Conservation (phyloP, 2,797 vertebrate species). For the Darevskia nairensis region DNA sequence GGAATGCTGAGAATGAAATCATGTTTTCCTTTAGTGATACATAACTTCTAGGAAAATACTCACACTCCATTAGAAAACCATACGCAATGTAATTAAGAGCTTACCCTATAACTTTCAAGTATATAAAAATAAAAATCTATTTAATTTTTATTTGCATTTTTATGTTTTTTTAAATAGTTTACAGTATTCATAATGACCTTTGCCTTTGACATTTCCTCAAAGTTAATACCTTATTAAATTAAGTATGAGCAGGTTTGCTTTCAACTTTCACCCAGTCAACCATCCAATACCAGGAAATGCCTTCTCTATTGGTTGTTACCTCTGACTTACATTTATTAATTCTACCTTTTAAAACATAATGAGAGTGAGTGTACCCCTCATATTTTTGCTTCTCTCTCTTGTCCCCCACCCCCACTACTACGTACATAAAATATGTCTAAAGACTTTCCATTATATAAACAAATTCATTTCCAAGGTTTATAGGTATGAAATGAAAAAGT, state of each 20-base stretch:
- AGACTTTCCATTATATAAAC: slow-evolving; percentile 68
- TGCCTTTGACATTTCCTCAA: slow-evolving; percentile 28
- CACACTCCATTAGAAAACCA: not conserved
- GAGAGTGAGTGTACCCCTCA: not conserved
- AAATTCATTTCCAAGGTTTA: slow-evolving; percentile 43
- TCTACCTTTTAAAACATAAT: slow-evolving; percentile 49
- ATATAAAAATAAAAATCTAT: not conserved
- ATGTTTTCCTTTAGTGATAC: not conserved
- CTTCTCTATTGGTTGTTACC: slow-evolving; percentile 37
- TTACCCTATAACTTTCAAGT: slow-evolving; percentile 4
- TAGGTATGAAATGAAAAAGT: slow-evolving; percentile 57
- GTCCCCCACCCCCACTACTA: not conserved
- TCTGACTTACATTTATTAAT: slow-evolving; percentile 32
- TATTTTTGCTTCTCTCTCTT: not conserved
- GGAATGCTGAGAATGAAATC: not conserved
- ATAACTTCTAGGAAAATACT: not conserved
- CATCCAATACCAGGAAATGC: slow-evolving; percentile 55
- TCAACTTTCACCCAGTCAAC: slow-evolving; percentile 11
- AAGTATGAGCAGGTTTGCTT: slow-evolving; percentile 14
- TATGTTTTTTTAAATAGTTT: slow-evolving; percentile 34
- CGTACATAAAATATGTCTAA: slow-evolving; percentile 46
- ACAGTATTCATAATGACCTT: slow-evolving; percentile 13
- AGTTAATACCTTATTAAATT: slow-evolving; percentile 36
- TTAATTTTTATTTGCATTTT: slow-evolving; percentile 15
- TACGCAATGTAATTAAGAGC: not conserved